These are phyloP conservation scores for Chaenocephalus aceratus DNA, from an alignment of 2,113 vertebrate genomes.

Conservation along the genomic window DNA sequence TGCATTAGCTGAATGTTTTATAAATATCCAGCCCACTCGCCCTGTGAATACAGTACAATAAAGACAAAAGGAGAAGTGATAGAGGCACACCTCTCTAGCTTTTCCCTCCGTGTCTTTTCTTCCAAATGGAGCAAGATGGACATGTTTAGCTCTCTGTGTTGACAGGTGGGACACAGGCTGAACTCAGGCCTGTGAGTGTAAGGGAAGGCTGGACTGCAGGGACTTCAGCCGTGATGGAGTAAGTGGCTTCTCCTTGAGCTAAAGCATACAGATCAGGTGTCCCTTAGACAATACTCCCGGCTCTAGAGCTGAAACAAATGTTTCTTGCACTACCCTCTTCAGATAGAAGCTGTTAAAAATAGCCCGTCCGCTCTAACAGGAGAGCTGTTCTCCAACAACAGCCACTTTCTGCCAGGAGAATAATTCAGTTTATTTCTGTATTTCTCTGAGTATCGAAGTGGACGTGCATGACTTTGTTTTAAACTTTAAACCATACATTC, in stretches of 20 bases:
- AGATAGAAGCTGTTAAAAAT: slow-evolving; percentile 73
- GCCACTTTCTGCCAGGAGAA: slow-evolving; percentile 50
- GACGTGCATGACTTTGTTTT: slow-evolving; percentile 60
- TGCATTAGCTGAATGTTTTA: slow-evolving; percentile 78
- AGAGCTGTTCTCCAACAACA: slow-evolving; percentile 55
- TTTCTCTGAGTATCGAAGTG: slow-evolving; percentile 61
- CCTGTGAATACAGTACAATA: slow-evolving; percentile 69
- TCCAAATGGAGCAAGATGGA: slow-evolving; percentile 76
- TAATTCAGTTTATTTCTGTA: slow-evolving; percentile 51
- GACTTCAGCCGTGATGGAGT: slow-evolving; percentile 78
- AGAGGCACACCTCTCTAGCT: slow-evolving; percentile 54
- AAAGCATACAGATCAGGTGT: slow-evolving; percentile 70
- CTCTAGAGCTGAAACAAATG: slow-evolving; percentile 44
- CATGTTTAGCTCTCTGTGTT: slow-evolving; percentile 72
- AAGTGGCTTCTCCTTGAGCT: slow-evolving; percentile 67
- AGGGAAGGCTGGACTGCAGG: slow-evolving; percentile 72
- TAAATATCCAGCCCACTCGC: slow-evolving; percentile 64
- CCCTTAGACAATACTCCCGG: slow-evolving; percentile 72
- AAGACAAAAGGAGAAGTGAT: slow-evolving; percentile 44
- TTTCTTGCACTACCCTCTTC: slow-evolving; percentile 25
- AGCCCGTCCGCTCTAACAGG: slow-evolving; percentile 47
- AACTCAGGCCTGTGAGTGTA: slow-evolving; percentile 75
- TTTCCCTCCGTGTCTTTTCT: slow-evolving; percentile 29
- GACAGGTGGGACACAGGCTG: slow-evolving; percentile 77
- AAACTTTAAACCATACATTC: slow-evolving; percentile 55